These are phyloP conservation scores for Coccyzus lansbergi DNA, from an alignment of 2,797 vertebrate genomes.

Conservation along the genomic window DNA sequence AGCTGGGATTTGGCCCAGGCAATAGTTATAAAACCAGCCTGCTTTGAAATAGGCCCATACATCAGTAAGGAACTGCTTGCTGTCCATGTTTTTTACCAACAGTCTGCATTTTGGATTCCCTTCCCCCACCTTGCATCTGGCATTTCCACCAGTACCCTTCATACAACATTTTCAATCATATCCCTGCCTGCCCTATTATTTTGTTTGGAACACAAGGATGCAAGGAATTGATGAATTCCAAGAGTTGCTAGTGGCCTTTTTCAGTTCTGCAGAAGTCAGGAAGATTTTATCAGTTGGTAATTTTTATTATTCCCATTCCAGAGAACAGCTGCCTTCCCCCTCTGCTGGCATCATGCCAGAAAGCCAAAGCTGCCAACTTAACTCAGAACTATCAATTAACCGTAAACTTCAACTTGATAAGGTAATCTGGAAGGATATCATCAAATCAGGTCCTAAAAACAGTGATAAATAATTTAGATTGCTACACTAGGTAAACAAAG, in stretches of 20 bases:
- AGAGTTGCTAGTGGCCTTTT: conserved; percentile 23
- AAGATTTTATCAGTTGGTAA: conserved; percentile 20
- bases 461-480: conserved; percentile 40
- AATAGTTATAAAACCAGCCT: not conserved
- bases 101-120: not conserved
- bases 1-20: not conserved
- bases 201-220: not conserved
- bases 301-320: conserved; percentile 32
- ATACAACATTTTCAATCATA: not conserved
- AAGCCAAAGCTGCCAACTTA: conserved; percentile 24
- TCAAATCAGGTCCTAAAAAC: conserved; percentile 59
- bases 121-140: too few relatives aligned
- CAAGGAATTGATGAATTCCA: conserved; percentile 29
- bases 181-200: not conserved
- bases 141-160: not conserved
- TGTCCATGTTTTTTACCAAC: not conserved
- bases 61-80: not conserved
- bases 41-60: not conserved
- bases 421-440: conserved; percentile 50
- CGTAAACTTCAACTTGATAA: conserved; percentile 53
- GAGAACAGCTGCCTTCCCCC: conserved; percentile 48
- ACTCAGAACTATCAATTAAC: conserved; percentile 61
- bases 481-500: conserved; percentile 20
- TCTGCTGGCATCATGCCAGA: conserved; percentile 39
- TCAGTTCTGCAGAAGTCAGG: conserved; percentile 18